Conservation (phyloP, 2,888 invertebrate species). For the Carabus problematicus region DNA sequence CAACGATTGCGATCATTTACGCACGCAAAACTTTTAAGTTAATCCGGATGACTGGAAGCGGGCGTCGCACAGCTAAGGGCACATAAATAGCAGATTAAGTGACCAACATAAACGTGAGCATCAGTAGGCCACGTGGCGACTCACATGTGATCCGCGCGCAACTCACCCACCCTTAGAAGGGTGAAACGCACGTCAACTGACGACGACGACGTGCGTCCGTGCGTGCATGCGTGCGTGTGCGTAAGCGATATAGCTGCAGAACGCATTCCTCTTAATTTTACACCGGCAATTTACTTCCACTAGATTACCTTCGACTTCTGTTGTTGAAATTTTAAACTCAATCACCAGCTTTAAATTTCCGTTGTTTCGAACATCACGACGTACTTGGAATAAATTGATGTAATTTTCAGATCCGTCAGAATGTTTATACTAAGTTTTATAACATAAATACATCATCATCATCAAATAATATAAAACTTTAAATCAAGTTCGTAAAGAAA, state of each 20-base stretch:
- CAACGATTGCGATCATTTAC: constrained; percentile 4
- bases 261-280: constrained; percentile 33
- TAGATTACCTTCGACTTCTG: constrained; percentile 24
- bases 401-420: too few relatives aligned
- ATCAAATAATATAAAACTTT: too few relatives aligned
- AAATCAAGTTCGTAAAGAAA: too few relatives aligned
- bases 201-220: background rate
- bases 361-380: constrained; percentile 4
- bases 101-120: constrained; percentile 54
- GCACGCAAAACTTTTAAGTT: constrained; percentile 15
- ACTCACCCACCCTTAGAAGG: constrained; percentile 34
- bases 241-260: constrained; percentile 24
- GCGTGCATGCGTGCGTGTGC: background rate
- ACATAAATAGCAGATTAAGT: constrained; percentile 62
- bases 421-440: too few relatives aligned
- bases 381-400: background rate
- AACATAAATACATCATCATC: too few relatives aligned
- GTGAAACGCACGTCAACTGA: constrained; percentile 1
- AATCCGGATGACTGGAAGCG: constrained; percentile 47
- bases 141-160: constrained; percentile 43
- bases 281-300: constrained; percentile 34
- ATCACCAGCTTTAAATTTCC: constrained; percentile 10
- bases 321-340: background rate
- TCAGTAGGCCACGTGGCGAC: constrained; percentile 56
- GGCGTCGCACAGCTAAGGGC: constrained; percentile 56